phyloP scores from a whole-genome alignment of 1,140 invertebrate genomes.

The Philopotamus ludificatus region DNA sequence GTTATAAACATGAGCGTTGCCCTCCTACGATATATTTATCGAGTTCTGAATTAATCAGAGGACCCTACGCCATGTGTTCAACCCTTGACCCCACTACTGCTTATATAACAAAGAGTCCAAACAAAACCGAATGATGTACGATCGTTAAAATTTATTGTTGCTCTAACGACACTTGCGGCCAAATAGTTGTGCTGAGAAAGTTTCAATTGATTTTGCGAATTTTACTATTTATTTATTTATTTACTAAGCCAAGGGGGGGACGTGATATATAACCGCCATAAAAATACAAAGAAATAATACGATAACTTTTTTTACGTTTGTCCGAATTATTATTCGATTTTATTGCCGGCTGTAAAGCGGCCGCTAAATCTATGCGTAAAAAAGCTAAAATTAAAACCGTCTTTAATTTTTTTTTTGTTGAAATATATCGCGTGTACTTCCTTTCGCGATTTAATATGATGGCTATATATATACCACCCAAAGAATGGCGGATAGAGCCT shows the following conservation, averaged over 20 bases:
- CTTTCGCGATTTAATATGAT: no score
- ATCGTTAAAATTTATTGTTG: constrained; percentile 8
- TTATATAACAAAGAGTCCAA: background rate
- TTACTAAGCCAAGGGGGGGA: no score
- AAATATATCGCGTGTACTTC: no score
- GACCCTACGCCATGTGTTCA: background rate
- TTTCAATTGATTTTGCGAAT: background rate
- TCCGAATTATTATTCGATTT: background rate
- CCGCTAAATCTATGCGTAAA: no score
- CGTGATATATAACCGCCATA: no score
- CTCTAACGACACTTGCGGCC: constrained; percentile 3
- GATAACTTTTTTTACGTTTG: background rate
- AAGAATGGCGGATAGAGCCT: no score
- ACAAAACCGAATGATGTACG: background rate
- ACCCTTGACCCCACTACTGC: background rate
- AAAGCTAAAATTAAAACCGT: no score
- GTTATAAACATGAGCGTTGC: no score
- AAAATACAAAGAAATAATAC: no score
- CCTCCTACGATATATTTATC: no score
- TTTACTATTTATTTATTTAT: background rate
- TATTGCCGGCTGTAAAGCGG: background rate
- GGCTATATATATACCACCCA: no score
- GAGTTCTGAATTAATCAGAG: background rate
- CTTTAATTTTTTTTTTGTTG: no score
- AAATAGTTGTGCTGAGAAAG: background rate